Evolutionary conservation across 2,888 invertebrate species (phyloP).

Genomic region (Dichetophora obliterata): DNA sequence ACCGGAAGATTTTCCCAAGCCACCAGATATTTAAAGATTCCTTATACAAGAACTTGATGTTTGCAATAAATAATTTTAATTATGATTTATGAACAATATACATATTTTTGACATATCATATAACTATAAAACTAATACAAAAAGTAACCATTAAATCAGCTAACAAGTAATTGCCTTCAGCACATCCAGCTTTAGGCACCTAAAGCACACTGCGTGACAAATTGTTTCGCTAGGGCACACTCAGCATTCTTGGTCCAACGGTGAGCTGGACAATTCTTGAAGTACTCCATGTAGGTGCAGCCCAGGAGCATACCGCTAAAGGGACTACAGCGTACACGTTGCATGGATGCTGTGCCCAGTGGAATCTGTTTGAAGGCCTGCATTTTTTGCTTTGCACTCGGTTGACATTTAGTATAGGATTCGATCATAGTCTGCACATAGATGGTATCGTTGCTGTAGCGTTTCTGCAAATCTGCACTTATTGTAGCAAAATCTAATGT

Average conservation of each 20-base stretch:
- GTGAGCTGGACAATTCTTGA: slow-evolving; percentile 64
- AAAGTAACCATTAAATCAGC: background rate
- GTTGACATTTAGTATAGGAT: slow-evolving; percentile 61
- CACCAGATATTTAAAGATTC: background rate
- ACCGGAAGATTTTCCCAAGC: slow-evolving; percentile 56
- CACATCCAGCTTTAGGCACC: slow-evolving; percentile 53
- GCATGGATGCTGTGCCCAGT: slow-evolving; percentile 41
- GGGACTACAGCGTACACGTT: slow-evolving; percentile 60
- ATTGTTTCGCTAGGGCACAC: slow-evolving; percentile 63
- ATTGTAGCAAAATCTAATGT: slow-evolving; percentile 55
- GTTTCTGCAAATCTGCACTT: slow-evolving; percentile 54
- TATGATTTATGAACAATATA: background rate
- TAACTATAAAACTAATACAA: slow-evolving; percentile 8
- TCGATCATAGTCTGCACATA: slow-evolving; percentile 60
- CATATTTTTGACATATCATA: background rate
- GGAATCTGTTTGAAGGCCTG: slow-evolving; percentile 54
- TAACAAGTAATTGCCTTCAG: background rate
- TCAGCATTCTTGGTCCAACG: slow-evolving; percentile 63
- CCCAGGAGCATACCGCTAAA: slow-evolving; percentile 65
- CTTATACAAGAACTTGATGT: background rate
- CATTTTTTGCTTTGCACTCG: slow-evolving; percentile 57
- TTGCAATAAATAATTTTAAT: background rate
- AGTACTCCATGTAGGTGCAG: slow-evolving; percentile 67
- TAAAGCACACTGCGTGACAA: slow-evolving; percentile 62
- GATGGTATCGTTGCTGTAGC: slow-evolving; percentile 59